phyloP scores from a whole-genome alignment of 2,113 vertebrate species.

The Gallinago media region DNA sequence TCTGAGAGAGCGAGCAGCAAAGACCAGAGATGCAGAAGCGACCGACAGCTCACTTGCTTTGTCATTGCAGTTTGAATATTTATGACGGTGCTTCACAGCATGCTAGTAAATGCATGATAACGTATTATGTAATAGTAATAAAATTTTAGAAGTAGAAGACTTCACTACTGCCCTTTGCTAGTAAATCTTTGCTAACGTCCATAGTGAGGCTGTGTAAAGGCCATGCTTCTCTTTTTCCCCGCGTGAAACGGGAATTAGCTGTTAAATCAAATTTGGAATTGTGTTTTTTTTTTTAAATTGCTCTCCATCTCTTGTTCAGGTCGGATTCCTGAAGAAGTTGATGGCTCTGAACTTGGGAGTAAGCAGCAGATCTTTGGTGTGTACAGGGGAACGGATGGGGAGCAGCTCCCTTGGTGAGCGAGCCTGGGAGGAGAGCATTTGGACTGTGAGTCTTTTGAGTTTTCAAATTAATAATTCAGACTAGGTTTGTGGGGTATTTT shows the following conservation, averaged over 20 bases:
- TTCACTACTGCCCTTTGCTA: not conserved
- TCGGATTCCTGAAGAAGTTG: not conserved
- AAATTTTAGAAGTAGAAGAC: not conserved
- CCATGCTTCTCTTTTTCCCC: not conserved
- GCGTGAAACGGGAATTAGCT: not conserved
- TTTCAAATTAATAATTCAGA: not conserved
- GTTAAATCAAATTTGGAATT: not conserved
- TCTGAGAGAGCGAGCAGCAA: not conserved
- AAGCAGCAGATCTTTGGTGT: not conserved
- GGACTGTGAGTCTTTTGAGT: not conserved
- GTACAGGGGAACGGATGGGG: not conserved
- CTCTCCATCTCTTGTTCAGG: not conserved
- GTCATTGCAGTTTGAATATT: slow-evolving; percentile 30
- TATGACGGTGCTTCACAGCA: not conserved
- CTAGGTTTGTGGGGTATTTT: not conserved
- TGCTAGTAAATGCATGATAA: not conserved
- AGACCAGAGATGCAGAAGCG: not conserved
- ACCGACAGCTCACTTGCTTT: not conserved
- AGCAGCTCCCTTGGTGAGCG: not conserved
- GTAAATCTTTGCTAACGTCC: not conserved
- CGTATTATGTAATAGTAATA: slow-evolving; percentile 32
- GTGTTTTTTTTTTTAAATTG: not conserved
- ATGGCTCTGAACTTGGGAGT: not conserved
- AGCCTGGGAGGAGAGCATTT: not conserved
- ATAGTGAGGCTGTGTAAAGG: not conserved